Evolutionary conservation across 2,113 vertebrate species (phyloP).

Genomic region (Aphelocoma coerulescens): DNA sequence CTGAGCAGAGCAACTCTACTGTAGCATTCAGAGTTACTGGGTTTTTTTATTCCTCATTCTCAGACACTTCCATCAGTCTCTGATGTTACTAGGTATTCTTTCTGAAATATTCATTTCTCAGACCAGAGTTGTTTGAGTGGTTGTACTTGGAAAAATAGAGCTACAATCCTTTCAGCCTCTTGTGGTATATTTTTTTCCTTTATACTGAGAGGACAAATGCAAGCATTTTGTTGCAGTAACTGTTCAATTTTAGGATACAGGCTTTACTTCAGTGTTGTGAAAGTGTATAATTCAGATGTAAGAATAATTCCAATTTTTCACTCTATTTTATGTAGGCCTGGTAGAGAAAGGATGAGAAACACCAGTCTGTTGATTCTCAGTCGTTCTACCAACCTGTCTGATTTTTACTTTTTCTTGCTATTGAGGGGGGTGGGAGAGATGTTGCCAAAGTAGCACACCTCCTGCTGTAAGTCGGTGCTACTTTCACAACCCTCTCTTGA

Average conservation of each 20-base stretch:
- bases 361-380: background rate
- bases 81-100: conserved; percentile 5
- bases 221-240: background rate
- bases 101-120: conserved; percentile 15
- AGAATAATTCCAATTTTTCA: background rate
- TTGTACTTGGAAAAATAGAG: background rate
- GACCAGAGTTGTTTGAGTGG: background rate
- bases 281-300: background rate
- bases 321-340: background rate
- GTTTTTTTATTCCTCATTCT: background rate
- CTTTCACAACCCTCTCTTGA: background rate
- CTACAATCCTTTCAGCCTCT: background rate
- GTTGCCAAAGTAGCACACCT: background rate
- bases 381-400: background rate
- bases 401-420: background rate
- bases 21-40: background rate
- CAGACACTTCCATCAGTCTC: background rate
- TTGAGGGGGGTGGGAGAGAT: rapidly evolving
- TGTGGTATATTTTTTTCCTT: background rate
- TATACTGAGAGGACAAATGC: background rate
- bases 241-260: background rate
- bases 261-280: background rate
- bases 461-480: background rate
- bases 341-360: background rate
- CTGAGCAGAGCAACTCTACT: conserved; percentile 3